These are phyloP conservation scores for Lindbergichthys nudifrons DNA, from an alignment of 2,797 vertebrate genomes.

Conservation along the genomic window DNA sequence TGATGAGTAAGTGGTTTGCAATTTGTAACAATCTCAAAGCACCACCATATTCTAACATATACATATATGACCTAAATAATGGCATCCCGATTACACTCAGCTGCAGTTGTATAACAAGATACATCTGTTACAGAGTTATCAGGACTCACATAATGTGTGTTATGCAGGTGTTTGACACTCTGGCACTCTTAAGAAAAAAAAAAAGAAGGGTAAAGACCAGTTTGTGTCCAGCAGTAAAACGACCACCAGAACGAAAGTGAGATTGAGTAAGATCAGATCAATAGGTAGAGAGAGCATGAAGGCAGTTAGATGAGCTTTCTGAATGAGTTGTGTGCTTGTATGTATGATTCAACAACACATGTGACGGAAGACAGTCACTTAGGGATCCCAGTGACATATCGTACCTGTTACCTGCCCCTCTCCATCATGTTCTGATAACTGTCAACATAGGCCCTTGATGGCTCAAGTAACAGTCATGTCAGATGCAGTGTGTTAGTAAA, in stretches of 20 bases:
- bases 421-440: constrained; percentile 44
- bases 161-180: constrained; percentile 8
- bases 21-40: constrained; percentile 42
- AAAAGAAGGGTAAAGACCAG: constrained; percentile 4
- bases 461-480: constrained; percentile 41
- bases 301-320: constrained; percentile 36
- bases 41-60: constrained; percentile 32
- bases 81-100: too few species aligned
- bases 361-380: constrained; percentile 38
- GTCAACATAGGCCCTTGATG: constrained; percentile 43
- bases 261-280: constrained; percentile 40
- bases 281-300: constrained; percentile 30
- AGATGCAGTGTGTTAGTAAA: constrained; percentile 63
- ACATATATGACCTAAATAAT: neutral
- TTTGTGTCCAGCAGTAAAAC: constrained; percentile 21
- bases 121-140: neutral
- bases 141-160: neutral
- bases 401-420: constrained; percentile 46
- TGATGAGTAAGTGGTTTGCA: constrained; percentile 61
- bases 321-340: constrained; percentile 32
- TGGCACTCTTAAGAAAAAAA: neutral
- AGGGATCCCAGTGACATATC: constrained; percentile 45
- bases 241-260: constrained; percentile 27
- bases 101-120: neutral
- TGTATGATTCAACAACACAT: constrained; percentile 47